Evolutionary conservation across 1,140 invertebrate species (phyloP), one percentile per base, ranked within the genome.

Genomic region (Palaemon carinicauda): DNA sequence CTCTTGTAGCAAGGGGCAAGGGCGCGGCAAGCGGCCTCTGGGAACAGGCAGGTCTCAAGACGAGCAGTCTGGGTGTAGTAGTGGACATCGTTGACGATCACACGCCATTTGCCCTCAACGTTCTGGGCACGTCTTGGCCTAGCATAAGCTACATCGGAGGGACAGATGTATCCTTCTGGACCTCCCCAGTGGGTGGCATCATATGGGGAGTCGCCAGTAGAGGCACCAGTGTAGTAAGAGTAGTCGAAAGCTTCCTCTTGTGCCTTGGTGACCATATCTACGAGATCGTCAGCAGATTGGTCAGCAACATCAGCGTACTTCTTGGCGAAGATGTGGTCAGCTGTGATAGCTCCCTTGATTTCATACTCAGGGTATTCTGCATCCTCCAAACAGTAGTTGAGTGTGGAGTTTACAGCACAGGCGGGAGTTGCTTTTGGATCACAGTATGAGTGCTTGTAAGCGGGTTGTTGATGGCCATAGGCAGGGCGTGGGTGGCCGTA

Each of bases 91-190:
- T 90, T 89, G 21, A 90, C 84, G 54, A 90, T 89, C 5, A 90
- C 91, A 41, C 89, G 80, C 90, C 90, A 90, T 80, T 90, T 73
- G 27, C 89, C 90, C 19, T 90, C 84, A 0, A 87, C 88, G 27
- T 65, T 65, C 19, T 65, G 60, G 60, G 60, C 60, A 65, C 60
- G 60, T 21, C 27, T 65, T 9, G 60, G 60, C 19, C 21, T 65
- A n/a, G 60, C 60, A 65, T 65, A 65, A 10, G 27, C 60, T 14
- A 65, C 60, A 12, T 65, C 60, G 12, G 60, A 65, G 60, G 60
- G 60, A 19, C 60, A 65, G 60, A 65, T 65, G n/a, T 65, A 65
- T 12, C 60, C 60, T 15, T 65, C 60, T n/a, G 60, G 60, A 65
- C 60, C 60, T 24, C 7, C 21, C 60, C 60, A 65, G 60, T 65